Base-by-base conservation (phyloP, 2,113 vertebrate genomes). In the Lepisosteus osseus region DNA sequence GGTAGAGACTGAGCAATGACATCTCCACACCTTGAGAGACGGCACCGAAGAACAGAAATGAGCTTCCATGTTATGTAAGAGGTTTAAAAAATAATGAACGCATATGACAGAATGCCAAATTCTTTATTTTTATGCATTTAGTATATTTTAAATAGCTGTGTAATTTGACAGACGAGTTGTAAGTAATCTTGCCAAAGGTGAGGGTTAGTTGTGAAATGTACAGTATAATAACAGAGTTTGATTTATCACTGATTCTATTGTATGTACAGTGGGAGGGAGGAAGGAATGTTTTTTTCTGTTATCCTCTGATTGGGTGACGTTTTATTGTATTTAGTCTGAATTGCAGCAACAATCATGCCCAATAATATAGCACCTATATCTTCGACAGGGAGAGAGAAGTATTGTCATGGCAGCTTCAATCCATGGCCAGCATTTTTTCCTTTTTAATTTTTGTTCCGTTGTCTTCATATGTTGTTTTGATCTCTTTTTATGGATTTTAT, bases 41-140 rank as follows among this genome's bases (percentile, higher is more conserved):
- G 76, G 76, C 81, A 88, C 81, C 88, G 85, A 80, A 91, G 89
- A 80, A 70, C 81, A 90, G 91, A 89, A 87, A 82, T 88, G 90
- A 80, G 89, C 93, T 95, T 96, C 91, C 92, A 89, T 62, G 82
- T 81, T 74, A 29, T 29, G 29, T 65, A 71, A 82, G 75, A 85
- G 78, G 82, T 83, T 78, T 78, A 80, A 73, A 79, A 70, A 82
- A 86, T 86, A 81, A 71, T 51, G 65, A 81, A 72, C 69, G 69
- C 67, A 84, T 55, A 77, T 64, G 74, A 89, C 84, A 94, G 86
- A 87, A 97, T 97, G 96, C 95, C 96, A 98, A 97, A 99, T 98
- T 97, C 94, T 98, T 98, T 99, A 99, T 99, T 99, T 99, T 99
- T 99, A 99, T 99, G 97, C 95, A 95, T 96, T 95, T 94, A 96